Evolutionary conservation across 2,113 vertebrate genomes (phyloP).

Genomic region (Xiphias gladius): DNA sequence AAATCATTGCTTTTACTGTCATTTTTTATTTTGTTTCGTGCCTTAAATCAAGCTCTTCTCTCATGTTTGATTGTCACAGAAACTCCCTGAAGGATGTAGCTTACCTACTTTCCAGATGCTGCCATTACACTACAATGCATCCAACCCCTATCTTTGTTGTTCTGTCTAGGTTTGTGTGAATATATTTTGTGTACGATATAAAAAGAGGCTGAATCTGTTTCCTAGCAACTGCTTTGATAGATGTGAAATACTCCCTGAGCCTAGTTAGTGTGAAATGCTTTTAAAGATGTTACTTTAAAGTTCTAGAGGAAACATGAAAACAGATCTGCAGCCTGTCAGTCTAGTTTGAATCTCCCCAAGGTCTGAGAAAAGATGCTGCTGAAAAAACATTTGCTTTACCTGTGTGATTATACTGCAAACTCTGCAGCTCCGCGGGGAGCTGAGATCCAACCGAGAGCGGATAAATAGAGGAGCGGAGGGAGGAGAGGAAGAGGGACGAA

Average conservation of each 20-base stretch:
- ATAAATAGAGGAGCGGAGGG: background rate
- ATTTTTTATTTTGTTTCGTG: too few relatives aligned
- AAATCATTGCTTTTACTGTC: too few relatives aligned
- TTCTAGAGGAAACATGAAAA: constrained; percentile 49
- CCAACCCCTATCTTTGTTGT: constrained; percentile 7
- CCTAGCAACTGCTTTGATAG: constrained; percentile 72
- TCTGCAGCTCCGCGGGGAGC: background rate
- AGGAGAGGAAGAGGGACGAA: background rate
- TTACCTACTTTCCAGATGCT: background rate
- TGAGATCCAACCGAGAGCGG: constrained; percentile 16
- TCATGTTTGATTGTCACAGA: background rate
- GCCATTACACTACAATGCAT: background rate
- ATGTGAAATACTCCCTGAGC: constrained; percentile 13
- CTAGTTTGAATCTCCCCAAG: constrained; percentile 25
- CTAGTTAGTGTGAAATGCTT: constrained; percentile 50
- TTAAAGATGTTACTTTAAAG: constrained; percentile 55
- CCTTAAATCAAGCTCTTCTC: too few relatives aligned
- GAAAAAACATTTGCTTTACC: constrained; percentile 59
- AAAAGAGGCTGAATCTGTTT: constrained; percentile 56
- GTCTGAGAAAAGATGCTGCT: constrained; percentile 34
- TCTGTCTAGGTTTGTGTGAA: constrained; percentile 30
- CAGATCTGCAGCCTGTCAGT: constrained; percentile 51
- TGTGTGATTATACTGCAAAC: constrained; percentile 33
- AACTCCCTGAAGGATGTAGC: background rate
- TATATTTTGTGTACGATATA: constrained; percentile 40